These are phyloP conservation scores for Astur gentilis DNA, from an alignment of 2,113 vertebrate species.

Conservation along the genomic window DNA sequence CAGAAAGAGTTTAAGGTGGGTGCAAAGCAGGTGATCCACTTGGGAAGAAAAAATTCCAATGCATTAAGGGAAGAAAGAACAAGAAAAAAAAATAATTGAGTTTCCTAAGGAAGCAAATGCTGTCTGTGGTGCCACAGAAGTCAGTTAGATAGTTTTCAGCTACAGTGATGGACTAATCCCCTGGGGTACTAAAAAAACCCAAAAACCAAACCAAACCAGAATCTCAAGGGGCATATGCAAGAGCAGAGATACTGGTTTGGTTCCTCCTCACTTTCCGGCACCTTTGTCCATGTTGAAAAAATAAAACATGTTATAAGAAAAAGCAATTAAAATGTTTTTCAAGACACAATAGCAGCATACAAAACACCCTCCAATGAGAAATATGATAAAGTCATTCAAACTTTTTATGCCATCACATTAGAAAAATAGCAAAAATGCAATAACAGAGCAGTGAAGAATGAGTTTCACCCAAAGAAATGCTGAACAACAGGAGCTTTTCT, in stretches of 20 bases:
- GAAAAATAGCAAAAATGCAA: not conserved
- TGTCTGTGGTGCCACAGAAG: not conserved
- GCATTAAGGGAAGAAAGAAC: not conserved
- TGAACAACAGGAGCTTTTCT: conserved; percentile 11
- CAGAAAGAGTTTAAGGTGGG: not conserved
- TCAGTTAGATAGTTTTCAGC: conserved; percentile 1
- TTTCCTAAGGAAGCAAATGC: not conserved
- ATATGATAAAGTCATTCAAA: not conserved
- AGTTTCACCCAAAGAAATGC: conserved; percentile 10
- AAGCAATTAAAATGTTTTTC: not conserved
- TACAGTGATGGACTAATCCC: not conserved
- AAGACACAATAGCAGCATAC: not conserved
- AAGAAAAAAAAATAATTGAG: not conserved
- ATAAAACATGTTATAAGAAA: not conserved
- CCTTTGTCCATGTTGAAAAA: not conserved
- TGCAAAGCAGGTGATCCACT: not conserved
- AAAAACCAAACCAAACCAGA: not conserved
- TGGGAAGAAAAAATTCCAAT: not conserved
- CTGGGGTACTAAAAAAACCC: not conserved
- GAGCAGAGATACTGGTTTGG: not conserved
- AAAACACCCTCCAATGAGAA: not conserved
- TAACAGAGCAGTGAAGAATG: not conserved
- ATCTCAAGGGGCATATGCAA: not conserved
- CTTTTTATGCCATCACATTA: not conserved
- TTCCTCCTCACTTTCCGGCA: not conserved